These are phyloP conservation scores for Microcebus lehilahytsara DNA, from an alignment of 2,113 vertebrate species.

Conservation along the genomic window DNA sequence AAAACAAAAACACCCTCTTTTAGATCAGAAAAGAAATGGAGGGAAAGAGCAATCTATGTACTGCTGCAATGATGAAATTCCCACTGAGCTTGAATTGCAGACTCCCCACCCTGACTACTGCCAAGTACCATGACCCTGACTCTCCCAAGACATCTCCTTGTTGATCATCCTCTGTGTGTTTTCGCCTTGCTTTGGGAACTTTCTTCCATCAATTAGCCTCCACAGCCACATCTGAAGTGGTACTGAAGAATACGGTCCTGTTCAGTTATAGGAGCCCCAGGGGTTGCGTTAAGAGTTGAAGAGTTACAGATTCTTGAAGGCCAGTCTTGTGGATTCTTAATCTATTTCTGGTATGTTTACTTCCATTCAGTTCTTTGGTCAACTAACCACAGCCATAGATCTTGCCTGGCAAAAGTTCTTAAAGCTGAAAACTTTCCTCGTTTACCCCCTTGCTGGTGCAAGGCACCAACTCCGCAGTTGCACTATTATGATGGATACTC, in stretches of 20 bases:
- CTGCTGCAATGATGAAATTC: not conserved
- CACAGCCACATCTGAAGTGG: not conserved
- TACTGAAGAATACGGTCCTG: not conserved
- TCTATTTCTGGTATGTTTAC: constrained; percentile 6
- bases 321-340: not conserved
- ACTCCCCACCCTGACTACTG: not conserved
- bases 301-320: not conserved
- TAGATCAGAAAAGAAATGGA: not conserved
- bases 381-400: not conserved
- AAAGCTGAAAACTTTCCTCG: not conserved
- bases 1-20: not conserved
- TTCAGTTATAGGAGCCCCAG: not conserved
- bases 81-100: not conserved
- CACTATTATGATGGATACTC: not conserved
- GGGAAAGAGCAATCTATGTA: not conserved
- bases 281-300: not conserved
- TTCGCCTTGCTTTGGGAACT: not conserved
- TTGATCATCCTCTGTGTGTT: not conserved
- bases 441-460: not conserved
- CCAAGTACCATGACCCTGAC: not conserved
- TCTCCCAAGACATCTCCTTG: not conserved
- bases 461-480: not conserved
- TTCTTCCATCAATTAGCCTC: not conserved
- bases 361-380: not conserved
- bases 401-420: not conserved